Evolutionary conservation across 2,888 invertebrate genomes (phyloP).

Genomic region (Psylliodes chrysocephalus): DNA sequence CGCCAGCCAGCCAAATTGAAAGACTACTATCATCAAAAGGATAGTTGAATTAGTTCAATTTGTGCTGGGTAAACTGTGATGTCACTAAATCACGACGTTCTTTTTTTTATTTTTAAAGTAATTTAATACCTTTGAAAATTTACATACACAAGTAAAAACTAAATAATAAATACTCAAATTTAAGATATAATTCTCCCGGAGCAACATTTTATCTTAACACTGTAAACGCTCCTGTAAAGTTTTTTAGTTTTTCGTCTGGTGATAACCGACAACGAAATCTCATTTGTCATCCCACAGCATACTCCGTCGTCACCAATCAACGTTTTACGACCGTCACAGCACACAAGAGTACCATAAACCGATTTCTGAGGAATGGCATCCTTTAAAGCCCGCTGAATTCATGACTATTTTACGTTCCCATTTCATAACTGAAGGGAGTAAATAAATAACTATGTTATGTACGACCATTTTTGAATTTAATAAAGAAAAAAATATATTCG

Average conservation of each 20-base stretch:
- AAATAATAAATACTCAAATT: too few species aligned
- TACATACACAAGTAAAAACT: too few species aligned
- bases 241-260: conserved; percentile 12
- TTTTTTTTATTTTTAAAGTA: too few species aligned
- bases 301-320: conserved; percentile 60
- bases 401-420: conserved; percentile 29
- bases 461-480: neutral
- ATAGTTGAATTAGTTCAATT: too few species aligned
- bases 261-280: conserved; percentile 31
- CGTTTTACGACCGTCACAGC: conserved; percentile 61
- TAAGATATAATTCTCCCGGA: too few species aligned
- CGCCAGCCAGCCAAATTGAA: too few species aligned
- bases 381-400: conserved; percentile 47
- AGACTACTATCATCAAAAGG: too few species aligned
- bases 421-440: conserved; percentile 31
- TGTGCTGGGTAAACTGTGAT: too few species aligned
- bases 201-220: neutral
- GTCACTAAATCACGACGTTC: too few species aligned
- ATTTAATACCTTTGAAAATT: too few species aligned
- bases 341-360: conserved; percentile 60
- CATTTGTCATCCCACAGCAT: conserved; percentile 57
- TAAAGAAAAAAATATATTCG: neutral
- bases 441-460: conserved; percentile 23
- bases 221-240: neutral
- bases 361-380: conserved; percentile 55